Evolutionary conservation across 2,797 vertebrate species (phyloP).

Genomic region (Rhabdophis nuchalis): DNA sequence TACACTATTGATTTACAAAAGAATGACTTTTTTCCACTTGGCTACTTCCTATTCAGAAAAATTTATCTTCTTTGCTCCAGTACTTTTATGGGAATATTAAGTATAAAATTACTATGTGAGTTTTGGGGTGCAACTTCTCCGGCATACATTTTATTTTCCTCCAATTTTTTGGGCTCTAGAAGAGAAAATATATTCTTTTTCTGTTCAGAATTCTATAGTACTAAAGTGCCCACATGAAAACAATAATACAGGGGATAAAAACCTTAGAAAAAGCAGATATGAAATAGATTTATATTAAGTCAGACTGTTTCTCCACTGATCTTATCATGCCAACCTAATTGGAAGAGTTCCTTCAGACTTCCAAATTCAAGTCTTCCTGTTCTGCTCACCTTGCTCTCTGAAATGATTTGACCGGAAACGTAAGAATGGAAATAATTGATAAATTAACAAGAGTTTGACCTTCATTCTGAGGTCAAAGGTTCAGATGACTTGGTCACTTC

Average conservation of each 20-base stretch:
- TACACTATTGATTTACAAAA: conserved; percentile 57
- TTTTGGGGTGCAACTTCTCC: conserved; percentile 30
- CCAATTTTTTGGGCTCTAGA: neutral
- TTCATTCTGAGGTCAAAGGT: neutral
- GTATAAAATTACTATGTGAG: conserved; percentile 40
- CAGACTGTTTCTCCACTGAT: no score
- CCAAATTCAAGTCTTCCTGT: neutral
- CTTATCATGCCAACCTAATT: neutral
- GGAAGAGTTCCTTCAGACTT: neutral
- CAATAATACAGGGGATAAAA: conserved; percentile 5
- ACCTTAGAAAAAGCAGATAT: neutral
- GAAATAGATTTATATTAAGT: neutral
- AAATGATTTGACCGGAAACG: neutral
- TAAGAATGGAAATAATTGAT: neutral
- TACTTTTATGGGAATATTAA: conserved; percentile 39
- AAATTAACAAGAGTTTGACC: neutral
- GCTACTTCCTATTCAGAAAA: conserved; percentile 43
- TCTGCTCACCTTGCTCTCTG: neutral
- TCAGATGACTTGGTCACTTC: neutral
- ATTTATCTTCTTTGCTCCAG: conserved; percentile 44
- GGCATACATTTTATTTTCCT: neutral
- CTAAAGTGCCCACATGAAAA: neutral
- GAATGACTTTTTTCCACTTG: conserved; percentile 57
- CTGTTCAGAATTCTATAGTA: neutral
- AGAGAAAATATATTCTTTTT: neutral